Percentiles rank a stretch among this genome's conserved stretches.
These are phyloP conservation scores for Lasius platythorax DNA, from an alignment of 2,888 invertebrate species.

Conservation along the genomic window DNA sequence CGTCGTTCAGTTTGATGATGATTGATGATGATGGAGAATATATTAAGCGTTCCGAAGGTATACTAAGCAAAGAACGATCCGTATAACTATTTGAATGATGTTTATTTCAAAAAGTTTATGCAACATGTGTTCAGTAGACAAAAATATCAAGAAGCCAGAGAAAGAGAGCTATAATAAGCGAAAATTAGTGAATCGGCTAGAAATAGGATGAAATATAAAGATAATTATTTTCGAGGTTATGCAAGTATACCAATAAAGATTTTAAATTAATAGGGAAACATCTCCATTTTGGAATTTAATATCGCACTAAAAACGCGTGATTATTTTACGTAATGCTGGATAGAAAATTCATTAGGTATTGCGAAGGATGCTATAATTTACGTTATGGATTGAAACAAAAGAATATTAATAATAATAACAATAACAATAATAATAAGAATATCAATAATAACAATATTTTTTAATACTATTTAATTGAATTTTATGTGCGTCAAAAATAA, in stretches of 20 bases:
- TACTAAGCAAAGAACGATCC: constrained; percentile 64
- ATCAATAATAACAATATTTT: too few relatives aligned
- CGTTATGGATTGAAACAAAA: neutral
- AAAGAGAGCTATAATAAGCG: neutral
- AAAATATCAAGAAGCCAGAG: constrained; percentile 33
- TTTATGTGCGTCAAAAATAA: too few relatives aligned
- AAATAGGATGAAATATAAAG: neutral
- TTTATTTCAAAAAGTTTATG: constrained; percentile 62
- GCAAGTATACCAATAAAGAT: neutral
- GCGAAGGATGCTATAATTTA: neutral
- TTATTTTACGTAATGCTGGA: neutral
- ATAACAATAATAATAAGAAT: neutral
- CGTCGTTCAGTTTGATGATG: constrained; percentile 76
- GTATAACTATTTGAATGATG: constrained; percentile 65
- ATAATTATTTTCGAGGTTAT: neutral
- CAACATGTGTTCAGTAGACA: constrained; percentile 54
- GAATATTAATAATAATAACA: neutral
- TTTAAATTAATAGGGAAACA: neutral
- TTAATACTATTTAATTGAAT: too few relatives aligned
- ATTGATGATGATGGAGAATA: constrained; percentile 77
- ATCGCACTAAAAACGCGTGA: neutral
- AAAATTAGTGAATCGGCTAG: neutral
- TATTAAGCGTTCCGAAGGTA: constrained; percentile 65
- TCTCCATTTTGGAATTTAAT: neutral
- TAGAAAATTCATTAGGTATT: neutral